Percentiles rank a stretch among this genome's conserved stretches.
Evolutionary conservation across 2,113 vertebrate species (phyloP).

Genomic region (Raja brachyura): DNA sequence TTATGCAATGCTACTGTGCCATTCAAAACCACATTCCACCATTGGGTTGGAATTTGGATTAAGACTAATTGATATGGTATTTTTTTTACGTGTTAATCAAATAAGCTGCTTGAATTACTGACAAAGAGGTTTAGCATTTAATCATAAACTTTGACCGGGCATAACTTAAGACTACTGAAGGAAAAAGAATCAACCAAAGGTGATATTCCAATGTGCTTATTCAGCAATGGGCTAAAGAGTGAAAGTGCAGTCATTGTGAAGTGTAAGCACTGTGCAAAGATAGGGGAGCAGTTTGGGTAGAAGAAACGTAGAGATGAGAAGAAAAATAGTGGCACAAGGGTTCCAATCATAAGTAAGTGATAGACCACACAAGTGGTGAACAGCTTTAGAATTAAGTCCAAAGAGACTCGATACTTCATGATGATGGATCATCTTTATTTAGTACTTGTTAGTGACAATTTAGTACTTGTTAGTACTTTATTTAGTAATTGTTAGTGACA

Average conservation of each 20-base stretch:
- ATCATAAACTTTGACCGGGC: neutral
- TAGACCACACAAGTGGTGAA: no score
- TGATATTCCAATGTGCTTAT: neutral
- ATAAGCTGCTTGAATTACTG: neutral
- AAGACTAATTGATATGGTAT: neutral
- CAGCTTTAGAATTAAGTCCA: no score
- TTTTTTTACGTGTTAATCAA: neutral
- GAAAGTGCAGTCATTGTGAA: neutral
- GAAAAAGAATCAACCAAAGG: neutral
- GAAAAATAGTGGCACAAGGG: no score
- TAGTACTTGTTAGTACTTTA: no score
- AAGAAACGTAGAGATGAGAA: no score
- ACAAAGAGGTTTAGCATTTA: neutral
- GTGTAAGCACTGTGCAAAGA: no score
- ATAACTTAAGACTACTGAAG: neutral
- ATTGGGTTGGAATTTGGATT: neutral
- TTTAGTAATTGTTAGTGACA: no score
- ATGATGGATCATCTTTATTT: no score
- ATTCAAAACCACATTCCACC: neutral
- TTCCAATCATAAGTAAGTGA: no score
- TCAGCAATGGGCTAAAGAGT: neutral
- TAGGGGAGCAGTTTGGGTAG: no score
- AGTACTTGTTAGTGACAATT: no score
- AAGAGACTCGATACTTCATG: no score
- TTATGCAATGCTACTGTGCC: neutral